Evolutionary conservation across 2,888 invertebrate species (phyloP).

Genomic region (Machimus atricapillus): DNA sequence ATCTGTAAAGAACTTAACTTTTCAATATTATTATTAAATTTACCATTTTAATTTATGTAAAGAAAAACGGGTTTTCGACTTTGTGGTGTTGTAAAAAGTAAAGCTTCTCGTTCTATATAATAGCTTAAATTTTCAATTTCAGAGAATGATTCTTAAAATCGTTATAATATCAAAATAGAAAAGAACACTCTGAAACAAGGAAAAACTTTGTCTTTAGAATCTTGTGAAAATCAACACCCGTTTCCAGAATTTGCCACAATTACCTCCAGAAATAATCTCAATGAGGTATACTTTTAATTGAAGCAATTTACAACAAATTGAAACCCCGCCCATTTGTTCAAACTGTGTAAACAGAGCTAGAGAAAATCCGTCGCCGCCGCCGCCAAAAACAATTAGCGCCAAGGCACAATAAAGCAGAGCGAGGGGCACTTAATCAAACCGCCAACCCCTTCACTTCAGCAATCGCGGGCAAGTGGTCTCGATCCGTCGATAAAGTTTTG

Average conservation of each 20-base stretch:
- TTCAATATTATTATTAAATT: too few species aligned
- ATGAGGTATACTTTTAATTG: background rate
- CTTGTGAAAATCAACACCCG: background rate
- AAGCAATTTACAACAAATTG: background rate
- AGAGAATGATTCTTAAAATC: background rate
- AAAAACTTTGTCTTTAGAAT: background rate
- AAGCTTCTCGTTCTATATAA: background rate
- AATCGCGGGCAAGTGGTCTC: background rate
- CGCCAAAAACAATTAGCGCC: background rate
- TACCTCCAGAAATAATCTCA: background rate
- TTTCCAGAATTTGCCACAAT: background rate
- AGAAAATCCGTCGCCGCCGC: background rate
- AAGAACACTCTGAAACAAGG: background rate
- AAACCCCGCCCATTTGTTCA: background rate
- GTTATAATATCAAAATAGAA: background rate
- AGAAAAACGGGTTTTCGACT: too few species aligned
- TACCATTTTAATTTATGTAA: too few species aligned
- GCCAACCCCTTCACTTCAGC: background rate
- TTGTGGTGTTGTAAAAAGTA: too few species aligned
- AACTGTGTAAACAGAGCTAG: background rate
- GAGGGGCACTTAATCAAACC: background rate
- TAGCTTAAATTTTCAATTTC: background rate
- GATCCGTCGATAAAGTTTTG: background rate
- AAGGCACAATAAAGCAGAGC: background rate
- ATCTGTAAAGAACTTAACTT: too few species aligned